A percentile compares a stretch with the other conserved stretches of the same genome.
Conservation (phyloP, 2,113 vertebrate species). For the Collichthys lucidus region DNA sequence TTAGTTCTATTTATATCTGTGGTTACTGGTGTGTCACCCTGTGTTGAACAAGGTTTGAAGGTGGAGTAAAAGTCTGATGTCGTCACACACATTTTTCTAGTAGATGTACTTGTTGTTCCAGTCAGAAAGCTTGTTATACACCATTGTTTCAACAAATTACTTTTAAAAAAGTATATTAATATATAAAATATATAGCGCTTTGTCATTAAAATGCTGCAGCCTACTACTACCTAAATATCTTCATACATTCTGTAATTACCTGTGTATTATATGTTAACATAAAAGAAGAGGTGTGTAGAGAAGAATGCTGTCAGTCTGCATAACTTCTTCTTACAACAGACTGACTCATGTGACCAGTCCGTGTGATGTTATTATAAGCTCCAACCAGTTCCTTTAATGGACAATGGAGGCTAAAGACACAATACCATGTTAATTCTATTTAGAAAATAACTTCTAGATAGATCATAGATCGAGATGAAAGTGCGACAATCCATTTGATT, state of each 20-base stretch:
- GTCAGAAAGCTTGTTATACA: slow-evolving; percentile 18
- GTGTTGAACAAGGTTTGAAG: slow-evolving; percentile 2
- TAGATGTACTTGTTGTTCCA: slow-evolving; percentile 35
- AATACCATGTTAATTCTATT: neutral
- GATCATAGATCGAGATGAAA: neutral
- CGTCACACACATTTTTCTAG: slow-evolving; percentile 16
- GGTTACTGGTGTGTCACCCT: slow-evolving; percentile 13
- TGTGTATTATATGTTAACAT: neutral
- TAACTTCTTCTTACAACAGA: slow-evolving; percentile 27
- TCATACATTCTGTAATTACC: neutral
- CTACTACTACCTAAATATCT: neutral
- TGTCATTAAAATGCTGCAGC: neutral
- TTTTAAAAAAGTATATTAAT: neutral
- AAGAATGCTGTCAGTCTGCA: slow-evolving; percentile 66
- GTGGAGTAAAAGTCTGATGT: neutral
- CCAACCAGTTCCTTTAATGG: neutral
- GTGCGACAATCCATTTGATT: neutral
- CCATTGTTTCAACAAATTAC: neutral
- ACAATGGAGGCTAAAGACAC: neutral
- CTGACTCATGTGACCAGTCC: slow-evolving; percentile 27
- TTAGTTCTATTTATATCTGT: slow-evolving; percentile 36
- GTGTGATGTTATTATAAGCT: neutral
- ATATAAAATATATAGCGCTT: neutral
- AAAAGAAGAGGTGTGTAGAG: slow-evolving; percentile 31
- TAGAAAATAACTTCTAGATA: neutral